Percentiles rank a stretch among this genome's conserved stretches.
These are phyloP conservation scores for Drosophila rhopaloa DNA, from an alignment of 1,140 invertebrate species.

Conservation along the genomic window DNA sequence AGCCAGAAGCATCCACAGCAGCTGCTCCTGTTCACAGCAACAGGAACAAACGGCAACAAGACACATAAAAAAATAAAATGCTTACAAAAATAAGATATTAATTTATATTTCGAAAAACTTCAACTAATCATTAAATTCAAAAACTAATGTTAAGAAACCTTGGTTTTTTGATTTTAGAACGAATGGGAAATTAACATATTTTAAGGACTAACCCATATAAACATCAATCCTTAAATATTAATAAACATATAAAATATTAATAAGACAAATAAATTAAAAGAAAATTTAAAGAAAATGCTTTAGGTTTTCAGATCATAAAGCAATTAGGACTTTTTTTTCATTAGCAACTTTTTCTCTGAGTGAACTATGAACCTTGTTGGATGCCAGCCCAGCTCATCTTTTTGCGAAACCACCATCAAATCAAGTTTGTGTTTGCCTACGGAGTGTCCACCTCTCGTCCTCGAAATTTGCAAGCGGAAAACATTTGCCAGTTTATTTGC, in stretches of 20 bases:
- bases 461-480: constrained; percentile 36
- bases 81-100: background rate
- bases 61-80: background rate
- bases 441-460: constrained; percentile 19
- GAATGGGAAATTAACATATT: too few species aligned
- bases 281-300: too few species aligned
- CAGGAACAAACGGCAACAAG: constrained; percentile 12
- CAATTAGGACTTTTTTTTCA: background rate
- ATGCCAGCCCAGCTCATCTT: constrained; percentile 14
- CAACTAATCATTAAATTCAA: too few species aligned
- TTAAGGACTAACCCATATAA: too few species aligned
- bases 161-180: too few species aligned
- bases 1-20: constrained; percentile 32
- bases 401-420: constrained; percentile 38
- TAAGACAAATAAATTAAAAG: too few species aligned
- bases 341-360: constrained; percentile 7
- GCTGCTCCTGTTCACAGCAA: constrained; percentile 43
- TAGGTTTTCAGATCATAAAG: too few species aligned
- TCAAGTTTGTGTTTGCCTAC: constrained; percentile 49
- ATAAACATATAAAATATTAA: too few species aligned
- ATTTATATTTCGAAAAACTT: too few species aligned
- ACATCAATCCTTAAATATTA: too few species aligned
- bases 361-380: constrained; percentile 14
- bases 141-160: too few species aligned
- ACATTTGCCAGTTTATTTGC: constrained; percentile 50